These are phyloP conservation scores for Ostrea edulis DNA, from an alignment of 1,140 invertebrate species.

Conservation along the genomic window DNA sequence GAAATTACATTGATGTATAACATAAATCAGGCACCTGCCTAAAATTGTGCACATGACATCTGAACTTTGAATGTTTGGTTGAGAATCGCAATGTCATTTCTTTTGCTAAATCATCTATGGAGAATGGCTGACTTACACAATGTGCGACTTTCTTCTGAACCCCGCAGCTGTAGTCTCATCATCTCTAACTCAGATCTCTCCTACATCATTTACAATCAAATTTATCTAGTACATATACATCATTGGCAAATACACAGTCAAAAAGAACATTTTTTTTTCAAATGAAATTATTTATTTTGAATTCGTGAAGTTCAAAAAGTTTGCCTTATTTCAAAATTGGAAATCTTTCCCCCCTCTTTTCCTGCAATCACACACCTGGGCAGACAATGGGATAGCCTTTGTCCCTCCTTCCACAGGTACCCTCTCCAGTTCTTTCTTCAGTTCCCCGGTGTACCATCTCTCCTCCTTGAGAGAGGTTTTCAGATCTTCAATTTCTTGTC, in stretches of 20 bases:
- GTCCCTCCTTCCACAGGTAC: slow-evolving; percentile 44
- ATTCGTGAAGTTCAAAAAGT: no score
- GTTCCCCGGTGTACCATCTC: slow-evolving; percentile 71
- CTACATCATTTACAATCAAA: slow-evolving; percentile 35
- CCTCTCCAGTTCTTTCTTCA: slow-evolving; percentile 74
- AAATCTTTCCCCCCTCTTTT: neutral
- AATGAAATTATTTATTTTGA: no score
- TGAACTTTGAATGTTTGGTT: no score
- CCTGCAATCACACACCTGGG: slow-evolving; percentile 39
- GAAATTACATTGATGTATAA: no score
- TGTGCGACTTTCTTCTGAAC: slow-evolving; percentile 74
- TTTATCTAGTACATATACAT: no score
- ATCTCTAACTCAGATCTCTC: slow-evolving; percentile 69
- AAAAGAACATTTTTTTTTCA: no score
- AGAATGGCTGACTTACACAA: slow-evolving; percentile 63
- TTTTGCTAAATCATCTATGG: no score
- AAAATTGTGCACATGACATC: no score
- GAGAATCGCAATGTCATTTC: no score
- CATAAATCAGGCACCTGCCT: no score
- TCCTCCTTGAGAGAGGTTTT: slow-evolving; percentile 70
- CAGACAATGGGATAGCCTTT: slow-evolving; percentile 48
- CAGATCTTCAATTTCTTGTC: slow-evolving; percentile 74
- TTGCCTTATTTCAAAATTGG: neutral
- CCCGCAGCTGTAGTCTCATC: slow-evolving; percentile 68
- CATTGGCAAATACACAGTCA: no score